phyloP scores from a whole-genome alignment of 2,797 vertebrate species.

The Cynodonichthys magdalenae region DNA sequence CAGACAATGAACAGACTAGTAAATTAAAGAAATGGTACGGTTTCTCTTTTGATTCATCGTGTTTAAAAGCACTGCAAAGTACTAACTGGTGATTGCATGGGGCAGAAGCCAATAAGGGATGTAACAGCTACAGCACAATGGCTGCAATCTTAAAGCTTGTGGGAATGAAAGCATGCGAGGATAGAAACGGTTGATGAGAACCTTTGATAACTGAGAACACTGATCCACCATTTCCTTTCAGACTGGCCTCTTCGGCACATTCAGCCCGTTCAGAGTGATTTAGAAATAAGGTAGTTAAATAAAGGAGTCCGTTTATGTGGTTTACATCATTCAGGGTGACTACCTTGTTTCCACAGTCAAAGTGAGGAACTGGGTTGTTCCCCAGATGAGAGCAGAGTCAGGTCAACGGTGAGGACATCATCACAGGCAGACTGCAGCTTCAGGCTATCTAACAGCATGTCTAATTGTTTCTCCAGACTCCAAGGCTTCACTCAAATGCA shows the following conservation, averaged over 20 bases:
- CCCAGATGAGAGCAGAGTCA: conserved; percentile 24
- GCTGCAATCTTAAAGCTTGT: conserved; percentile 1
- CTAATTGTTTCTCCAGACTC: conserved; percentile 47
- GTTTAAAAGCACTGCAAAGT: not conserved
- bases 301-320: not conserved
- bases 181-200: not conserved
- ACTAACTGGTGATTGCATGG: conserved; percentile 1
- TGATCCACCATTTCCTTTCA: conserved; percentile 2
- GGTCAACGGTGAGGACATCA: conserved; percentile 52
- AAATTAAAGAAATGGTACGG: not conserved
- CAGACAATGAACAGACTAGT: not conserved
- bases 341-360: not conserved
- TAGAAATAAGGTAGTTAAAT: conserved; percentile 1
- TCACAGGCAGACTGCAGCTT: conserved; percentile 35
- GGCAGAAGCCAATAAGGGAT: not conserved
- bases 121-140: not conserved
- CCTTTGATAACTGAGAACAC: not conserved
- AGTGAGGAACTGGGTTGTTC: conserved; percentile 2
- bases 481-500: conserved; percentile 43
- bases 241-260: conserved; percentile 1
- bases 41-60: not conserved
- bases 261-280: not conserved
- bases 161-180: conserved; percentile 3
- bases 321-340: conserved; percentile 5
- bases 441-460: conserved; percentile 57